These are phyloP conservation scores for Adelosebastes latens DNA, from an alignment of 2,797 vertebrate genomes.

Conservation along the genomic window DNA sequence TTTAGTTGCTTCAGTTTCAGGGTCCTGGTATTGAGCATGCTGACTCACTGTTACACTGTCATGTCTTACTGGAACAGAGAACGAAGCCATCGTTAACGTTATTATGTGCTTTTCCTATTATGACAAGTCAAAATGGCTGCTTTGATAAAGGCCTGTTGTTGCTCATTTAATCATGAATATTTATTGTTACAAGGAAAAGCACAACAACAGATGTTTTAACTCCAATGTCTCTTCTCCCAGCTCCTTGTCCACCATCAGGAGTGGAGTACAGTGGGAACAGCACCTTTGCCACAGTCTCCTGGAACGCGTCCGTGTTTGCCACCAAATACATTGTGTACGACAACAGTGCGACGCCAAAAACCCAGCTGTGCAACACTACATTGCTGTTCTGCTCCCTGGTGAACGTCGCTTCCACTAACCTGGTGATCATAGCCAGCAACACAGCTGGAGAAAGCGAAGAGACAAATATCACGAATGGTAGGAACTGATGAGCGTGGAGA, in stretches of 20 bases:
- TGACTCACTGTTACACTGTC: background rate
- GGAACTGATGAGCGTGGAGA: background rate
- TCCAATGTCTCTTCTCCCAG: slow-evolving; percentile 51
- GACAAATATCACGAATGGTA: slow-evolving; percentile 43
- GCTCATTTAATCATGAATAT: background rate
- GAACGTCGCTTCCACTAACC: slow-evolving; percentile 21
- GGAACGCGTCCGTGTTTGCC: slow-evolving; percentile 70
- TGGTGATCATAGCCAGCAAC: slow-evolving; percentile 79
- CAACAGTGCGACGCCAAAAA: slow-evolving; percentile 4
- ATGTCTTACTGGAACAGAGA: background rate
- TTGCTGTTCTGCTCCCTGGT: slow-evolving; percentile 70
- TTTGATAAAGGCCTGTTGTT: background rate
- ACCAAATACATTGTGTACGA: slow-evolving; percentile 71
- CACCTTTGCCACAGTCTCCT: slow-evolving; percentile 66
- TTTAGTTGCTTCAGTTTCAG: background rate
- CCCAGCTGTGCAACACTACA: slow-evolving; percentile 67
- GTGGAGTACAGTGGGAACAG: slow-evolving; percentile 49
- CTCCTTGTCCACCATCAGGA: slow-evolving; percentile 78
- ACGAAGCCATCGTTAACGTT: background rate
- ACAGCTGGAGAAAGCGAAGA: slow-evolving; percentile 77
- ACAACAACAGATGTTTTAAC: background rate
- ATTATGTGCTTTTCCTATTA: background rate
- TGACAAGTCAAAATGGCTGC: background rate
- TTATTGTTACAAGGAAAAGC: background rate
- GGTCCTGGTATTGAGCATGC: background rate